A percentile compares a stretch with the other conserved stretches of the same genome.
phyloP scores from a whole-genome alignment of 2,797 vertebrate genomes.

The Synanceia verrucosa region DNA sequence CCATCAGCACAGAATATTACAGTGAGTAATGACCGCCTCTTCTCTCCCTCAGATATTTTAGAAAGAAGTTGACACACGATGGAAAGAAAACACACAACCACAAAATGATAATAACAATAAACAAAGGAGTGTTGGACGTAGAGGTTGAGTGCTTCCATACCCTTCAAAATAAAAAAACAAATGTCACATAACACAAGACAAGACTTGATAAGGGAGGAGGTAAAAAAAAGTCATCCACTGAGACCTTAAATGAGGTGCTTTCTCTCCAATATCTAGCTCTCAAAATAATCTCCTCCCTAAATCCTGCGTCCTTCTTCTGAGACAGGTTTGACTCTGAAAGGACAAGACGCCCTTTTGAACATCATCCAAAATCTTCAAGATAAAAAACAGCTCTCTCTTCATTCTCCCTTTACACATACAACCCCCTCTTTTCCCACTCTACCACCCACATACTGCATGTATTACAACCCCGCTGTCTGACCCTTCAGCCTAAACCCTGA shows the following conservation, averaged over 20 bases:
- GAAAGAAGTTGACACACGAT: neutral
- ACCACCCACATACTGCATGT: slow-evolving; percentile 31
- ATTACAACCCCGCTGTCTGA: slow-evolving; percentile 8
- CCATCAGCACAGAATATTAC: slow-evolving; percentile 11
- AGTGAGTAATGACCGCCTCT: neutral
- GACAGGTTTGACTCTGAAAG: slow-evolving; percentile 7
- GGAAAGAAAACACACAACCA: slow-evolving; percentile 17
- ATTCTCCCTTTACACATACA: slow-evolving; percentile 13
- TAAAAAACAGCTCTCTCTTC: slow-evolving; percentile 12
- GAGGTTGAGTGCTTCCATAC: slow-evolving; percentile 46
- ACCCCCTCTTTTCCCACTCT: slow-evolving; percentile 1
- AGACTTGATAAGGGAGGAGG: slow-evolving; percentile 33
- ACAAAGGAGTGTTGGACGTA: slow-evolving; percentile 11
- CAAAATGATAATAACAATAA: slow-evolving; percentile 1
- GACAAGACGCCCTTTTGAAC: neutral
- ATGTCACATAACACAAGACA: slow-evolving; percentile 31
- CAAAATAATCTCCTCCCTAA: slow-evolving; percentile 2
- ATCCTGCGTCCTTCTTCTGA: neutral
- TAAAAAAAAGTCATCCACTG: slow-evolving; percentile 46
- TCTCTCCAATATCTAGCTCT: neutral
- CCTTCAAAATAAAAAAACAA: slow-evolving; percentile 48
- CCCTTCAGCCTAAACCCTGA: slow-evolving; percentile 38
- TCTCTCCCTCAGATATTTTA: slow-evolving; percentile 2
- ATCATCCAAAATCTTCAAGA: slow-evolving; percentile 25
- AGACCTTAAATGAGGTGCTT: slow-evolving; percentile 27